Evolutionary conservation across 1,140 invertebrate genomes (phyloP).

Genomic region (Pseudomyrmex gracilis): DNA sequence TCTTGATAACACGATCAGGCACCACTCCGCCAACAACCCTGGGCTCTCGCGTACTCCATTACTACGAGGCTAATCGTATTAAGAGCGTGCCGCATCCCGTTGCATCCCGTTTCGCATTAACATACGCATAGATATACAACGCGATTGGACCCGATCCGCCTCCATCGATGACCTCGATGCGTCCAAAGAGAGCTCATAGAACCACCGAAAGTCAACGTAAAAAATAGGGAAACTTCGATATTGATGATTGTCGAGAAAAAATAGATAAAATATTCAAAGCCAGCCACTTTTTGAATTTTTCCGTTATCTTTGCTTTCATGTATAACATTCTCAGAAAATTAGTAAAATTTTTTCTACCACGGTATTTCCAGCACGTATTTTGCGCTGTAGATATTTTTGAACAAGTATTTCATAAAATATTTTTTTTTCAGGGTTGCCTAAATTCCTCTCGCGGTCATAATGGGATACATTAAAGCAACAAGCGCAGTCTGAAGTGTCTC

Average conservation of each 20-base stretch:
- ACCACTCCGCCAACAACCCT: slow-evolving; percentile 58
- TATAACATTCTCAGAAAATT: slow-evolving; percentile 1
- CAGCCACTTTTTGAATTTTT: background rate
- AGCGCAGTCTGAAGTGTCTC: background rate
- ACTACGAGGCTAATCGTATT: slow-evolving; percentile 71
- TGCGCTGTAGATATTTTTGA: background rate
- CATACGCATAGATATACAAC: slow-evolving; percentile 43
- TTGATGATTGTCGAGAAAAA: background rate
- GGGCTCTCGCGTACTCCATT: slow-evolving; percentile 72
- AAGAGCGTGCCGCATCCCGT: slow-evolving; percentile 65
- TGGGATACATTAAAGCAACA: background rate
- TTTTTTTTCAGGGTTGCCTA: background rate
- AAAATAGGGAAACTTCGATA: background rate
- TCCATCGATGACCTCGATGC: background rate
- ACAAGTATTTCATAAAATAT: slow-evolving; percentile 7
- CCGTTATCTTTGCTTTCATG: background rate
- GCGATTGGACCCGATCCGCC: slow-evolving; percentile 10
- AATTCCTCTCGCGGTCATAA: slow-evolving; percentile 13
- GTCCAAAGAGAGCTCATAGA: background rate
- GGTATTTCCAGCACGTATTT: background rate
- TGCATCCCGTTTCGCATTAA: slow-evolving; percentile 62
- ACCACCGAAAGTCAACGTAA: background rate
- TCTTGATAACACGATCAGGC: slow-evolving; percentile 75
- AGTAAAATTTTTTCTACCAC: slow-evolving; percentile 19
- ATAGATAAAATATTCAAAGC: too few species aligned